Evolutionary conservation across 2,113 vertebrate genomes (phyloP).

Genomic region (Lota lota): DNA sequence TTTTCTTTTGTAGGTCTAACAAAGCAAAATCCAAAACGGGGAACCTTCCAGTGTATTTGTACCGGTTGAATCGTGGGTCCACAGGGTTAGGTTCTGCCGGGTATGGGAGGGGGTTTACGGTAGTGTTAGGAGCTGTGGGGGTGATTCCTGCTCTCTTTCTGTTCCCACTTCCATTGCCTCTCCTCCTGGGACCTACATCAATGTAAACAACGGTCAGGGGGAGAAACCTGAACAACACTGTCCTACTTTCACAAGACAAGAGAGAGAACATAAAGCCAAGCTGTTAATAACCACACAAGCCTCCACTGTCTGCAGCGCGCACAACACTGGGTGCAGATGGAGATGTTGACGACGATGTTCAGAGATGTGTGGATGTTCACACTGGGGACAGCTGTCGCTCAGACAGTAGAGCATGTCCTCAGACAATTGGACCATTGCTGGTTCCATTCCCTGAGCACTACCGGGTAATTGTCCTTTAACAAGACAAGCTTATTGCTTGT

Average conservation of each 20-base stretch:
- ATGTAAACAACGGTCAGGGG: constrained; percentile 80
- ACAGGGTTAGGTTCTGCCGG: neutral
- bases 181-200: constrained; percentile 82
- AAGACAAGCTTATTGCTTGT: too few relatives aligned
- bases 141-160: constrained; percentile 77
- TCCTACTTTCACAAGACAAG: constrained; percentile 71
- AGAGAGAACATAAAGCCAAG: too few relatives aligned
- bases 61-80: too few relatives aligned
- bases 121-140: constrained; percentile 78
- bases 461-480: too few relatives aligned
- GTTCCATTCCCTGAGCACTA: too few relatives aligned
- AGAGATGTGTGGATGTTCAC: neutral
- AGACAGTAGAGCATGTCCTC: neutral
- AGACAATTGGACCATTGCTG: too few relatives aligned
- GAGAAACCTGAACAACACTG: constrained; percentile 74
- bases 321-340: constrained; percentile 4
- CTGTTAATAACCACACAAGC: too few relatives aligned
- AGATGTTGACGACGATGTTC: constrained; percentile 9
- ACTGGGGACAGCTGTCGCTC: neutral
- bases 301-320: too few relatives aligned
- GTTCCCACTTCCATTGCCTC: constrained; percentile 54
- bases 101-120: too few relatives aligned
- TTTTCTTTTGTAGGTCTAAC: too few relatives aligned
- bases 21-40: too few relatives aligned
- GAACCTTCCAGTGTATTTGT: too few relatives aligned